Conservation (phyloP, 2,113 vertebrate species). For the Pterocles burchelli region DNA sequence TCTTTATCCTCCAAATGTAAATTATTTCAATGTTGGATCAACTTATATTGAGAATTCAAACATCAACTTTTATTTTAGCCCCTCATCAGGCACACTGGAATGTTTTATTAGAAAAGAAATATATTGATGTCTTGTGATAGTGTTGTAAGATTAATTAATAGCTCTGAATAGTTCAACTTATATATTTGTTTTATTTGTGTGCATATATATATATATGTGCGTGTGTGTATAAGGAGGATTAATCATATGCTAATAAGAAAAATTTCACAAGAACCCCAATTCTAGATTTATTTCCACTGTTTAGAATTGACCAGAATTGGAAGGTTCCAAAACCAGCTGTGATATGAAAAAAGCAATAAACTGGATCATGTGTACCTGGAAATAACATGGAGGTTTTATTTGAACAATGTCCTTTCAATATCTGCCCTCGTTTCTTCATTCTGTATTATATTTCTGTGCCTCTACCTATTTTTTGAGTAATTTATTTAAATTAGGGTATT, state of each 20-base stretch:
- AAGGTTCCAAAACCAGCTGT: background rate
- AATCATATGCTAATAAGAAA: background rate
- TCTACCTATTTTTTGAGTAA: background rate
- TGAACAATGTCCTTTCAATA: background rate
- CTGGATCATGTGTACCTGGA: background rate
- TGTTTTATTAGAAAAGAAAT: background rate
- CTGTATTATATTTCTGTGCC: background rate
- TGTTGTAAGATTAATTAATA: background rate
- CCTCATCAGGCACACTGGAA: background rate
- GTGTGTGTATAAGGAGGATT: background rate
- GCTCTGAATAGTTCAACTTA: background rate
- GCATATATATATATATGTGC: background rate
- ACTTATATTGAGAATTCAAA: background rate
- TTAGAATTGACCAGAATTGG: background rate
- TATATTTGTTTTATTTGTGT: background rate
- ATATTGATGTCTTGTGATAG: background rate
- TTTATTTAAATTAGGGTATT: background rate
- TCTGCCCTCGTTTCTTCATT: background rate
- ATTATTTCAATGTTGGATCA: background rate
- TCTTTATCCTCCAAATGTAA: background rate
- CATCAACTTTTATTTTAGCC: background rate
- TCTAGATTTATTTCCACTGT: background rate
- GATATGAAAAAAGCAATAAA: background rate
- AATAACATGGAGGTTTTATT: background rate
- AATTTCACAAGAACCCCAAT: background rate